Evolutionary conservation across 2,113 vertebrate genomes (phyloP).

Genomic region (Paramormyrops kingsleyae): DNA sequence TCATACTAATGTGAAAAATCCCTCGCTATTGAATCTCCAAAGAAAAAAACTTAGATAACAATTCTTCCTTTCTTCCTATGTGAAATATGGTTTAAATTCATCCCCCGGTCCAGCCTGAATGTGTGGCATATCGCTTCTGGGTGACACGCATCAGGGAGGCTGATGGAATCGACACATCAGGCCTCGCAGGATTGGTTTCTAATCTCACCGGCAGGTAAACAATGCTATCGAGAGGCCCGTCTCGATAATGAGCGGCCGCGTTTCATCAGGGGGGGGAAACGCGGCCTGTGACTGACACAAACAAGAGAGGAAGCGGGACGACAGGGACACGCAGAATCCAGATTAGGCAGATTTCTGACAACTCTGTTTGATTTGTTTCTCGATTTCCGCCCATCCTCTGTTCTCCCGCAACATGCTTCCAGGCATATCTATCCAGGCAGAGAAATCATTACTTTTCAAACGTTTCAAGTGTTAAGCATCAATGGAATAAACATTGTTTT

Average conservation of each 20-base stretch:
- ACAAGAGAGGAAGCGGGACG: not conserved
- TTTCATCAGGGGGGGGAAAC: conserved; percentile 16
- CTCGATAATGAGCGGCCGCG: not conserved
- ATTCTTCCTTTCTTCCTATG: not conserved
- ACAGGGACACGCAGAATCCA: not conserved
- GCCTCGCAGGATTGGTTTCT: not conserved
- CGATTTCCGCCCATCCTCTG: not conserved
- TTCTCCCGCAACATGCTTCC: not conserved
- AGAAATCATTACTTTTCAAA: not conserved
- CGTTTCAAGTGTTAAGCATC: not conserved
- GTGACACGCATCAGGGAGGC: not conserved
- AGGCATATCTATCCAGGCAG: not conserved
- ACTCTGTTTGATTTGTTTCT: conserved; percentile 18
- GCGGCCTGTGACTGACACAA: not conserved
- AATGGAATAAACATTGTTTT: conserved; percentile 24
- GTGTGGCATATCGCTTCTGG: not conserved
- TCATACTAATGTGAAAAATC: conserved; percentile 6
- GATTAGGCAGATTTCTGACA: conserved; percentile 1
- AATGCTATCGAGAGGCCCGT: not conserved
- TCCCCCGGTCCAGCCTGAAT: not conserved
- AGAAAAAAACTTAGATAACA: not conserved
- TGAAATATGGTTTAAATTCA: conserved; percentile 2
- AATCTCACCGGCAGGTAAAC: not conserved
- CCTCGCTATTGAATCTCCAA: not conserved
- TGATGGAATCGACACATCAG: not conserved